Evolutionary conservation across 2,888 invertebrate species (phyloP).

Genomic region (Andrena chrysosceles): DNA sequence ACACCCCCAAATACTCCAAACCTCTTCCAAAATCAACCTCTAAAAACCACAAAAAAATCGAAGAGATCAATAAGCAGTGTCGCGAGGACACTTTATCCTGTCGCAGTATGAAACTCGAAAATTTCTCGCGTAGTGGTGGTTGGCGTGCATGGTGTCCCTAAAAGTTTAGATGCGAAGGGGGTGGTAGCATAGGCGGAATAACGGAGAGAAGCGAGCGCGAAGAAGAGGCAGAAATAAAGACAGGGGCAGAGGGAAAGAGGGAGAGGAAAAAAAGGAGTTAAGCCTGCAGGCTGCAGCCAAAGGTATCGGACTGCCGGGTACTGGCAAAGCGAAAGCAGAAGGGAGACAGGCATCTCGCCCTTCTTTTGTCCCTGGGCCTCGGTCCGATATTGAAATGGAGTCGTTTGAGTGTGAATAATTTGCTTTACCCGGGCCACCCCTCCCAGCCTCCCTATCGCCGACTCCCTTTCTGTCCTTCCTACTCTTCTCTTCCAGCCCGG

Average conservation of each 20-base stretch:
- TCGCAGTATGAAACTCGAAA: slow-evolving; percentile 19
- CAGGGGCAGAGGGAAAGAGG: slow-evolving; percentile 48
- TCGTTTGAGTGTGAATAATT: slow-evolving; percentile 91
- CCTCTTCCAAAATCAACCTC: too few relatives aligned
- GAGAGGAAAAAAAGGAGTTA: slow-evolving; percentile 69
- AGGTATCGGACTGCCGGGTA: slow-evolving; percentile 69
- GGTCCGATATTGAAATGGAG: slow-evolving; percentile 89
- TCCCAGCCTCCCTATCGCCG: slow-evolving; percentile 73
- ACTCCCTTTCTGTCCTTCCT: slow-evolving; percentile 59
- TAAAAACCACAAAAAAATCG: neutral
- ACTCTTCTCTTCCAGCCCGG: slow-evolving; percentile 37
- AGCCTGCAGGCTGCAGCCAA: slow-evolving; percentile 80
- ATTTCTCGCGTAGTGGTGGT: slow-evolving; percentile 45
- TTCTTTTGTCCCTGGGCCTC: slow-evolving; percentile 86
- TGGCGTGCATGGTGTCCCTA: slow-evolving; percentile 18
- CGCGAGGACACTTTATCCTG: neutral
- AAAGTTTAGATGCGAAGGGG: slow-evolving; percentile 19
- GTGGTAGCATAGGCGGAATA: slow-evolving; percentile 21
- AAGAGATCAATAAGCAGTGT: neutral
- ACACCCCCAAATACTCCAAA: too few relatives aligned
- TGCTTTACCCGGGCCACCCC: slow-evolving; percentile 86
- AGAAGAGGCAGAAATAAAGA: slow-evolving; percentile 55
- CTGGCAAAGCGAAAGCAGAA: slow-evolving; percentile 81
- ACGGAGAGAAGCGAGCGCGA: slow-evolving; percentile 44
- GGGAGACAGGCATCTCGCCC: slow-evolving; percentile 85